Base-by-base conservation (phyloP, 2,797 vertebrate species). In the Microctenopoma stevenorrisi region DNA sequence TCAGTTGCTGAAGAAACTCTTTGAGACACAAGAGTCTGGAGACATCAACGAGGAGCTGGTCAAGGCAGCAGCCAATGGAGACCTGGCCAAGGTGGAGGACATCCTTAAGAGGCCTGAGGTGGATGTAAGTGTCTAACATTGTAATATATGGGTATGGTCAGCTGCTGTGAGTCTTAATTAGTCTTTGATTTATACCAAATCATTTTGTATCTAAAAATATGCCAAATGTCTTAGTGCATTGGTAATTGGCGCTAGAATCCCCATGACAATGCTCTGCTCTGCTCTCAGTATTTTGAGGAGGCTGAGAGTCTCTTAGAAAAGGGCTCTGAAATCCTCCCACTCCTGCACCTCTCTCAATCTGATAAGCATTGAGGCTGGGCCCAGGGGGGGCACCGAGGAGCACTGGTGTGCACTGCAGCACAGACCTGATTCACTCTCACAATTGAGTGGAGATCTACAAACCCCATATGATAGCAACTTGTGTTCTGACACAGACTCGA, bases 11-110 rank as follows among this genome's bases (percentile, higher is more conserved):
- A 99, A 99, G 93, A 99, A 99, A 86, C 91, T 99, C 49, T 99
- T 99, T 89, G 98, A 99, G 95, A 99, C 98, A 0, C 98, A 99
- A 87, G 98, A 99, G 88, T 99, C 97, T 2, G 98, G 98, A 53
- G 98, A 99, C 90, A 97, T 99, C 84, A 99, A 99, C 51, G 98
- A 99, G 92, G 98, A 99, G 88, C 89, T 99, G 83, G 98, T 99
- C 84, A 99, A 99, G 91, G 98, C 98, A 49, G 97, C 98, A 61
- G 98, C 98, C 73, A 99, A 99, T 72, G 98, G 98, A 67, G 98
- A 99, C 53, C 95, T 99, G 84, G 96, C 97, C 63, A 99, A 99
- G 93, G 98, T 99, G 79, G 98, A 99, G 92, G 98, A 99, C 90
- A 95, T 99, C 85, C 92, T 99, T 2, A 98, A 97, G 92, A 96